Percentiles rank a stretch among this genome's conserved stretches.
Evolutionary conservation across 2,113 vertebrate species (phyloP).

Genomic region (Aleadryas rufinucha): DNA sequence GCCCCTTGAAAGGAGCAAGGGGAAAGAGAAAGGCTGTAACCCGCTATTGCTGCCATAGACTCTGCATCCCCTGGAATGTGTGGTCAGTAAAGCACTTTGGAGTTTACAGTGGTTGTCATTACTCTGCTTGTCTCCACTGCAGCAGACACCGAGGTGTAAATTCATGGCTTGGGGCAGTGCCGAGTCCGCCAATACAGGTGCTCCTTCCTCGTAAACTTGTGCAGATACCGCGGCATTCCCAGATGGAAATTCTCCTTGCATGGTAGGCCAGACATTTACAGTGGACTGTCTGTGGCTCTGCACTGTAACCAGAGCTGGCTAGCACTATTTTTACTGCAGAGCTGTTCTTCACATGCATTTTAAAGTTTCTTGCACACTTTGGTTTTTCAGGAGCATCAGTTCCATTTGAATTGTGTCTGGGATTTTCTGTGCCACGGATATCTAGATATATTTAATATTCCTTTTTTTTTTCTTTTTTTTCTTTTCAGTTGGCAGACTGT

Average conservation of each 20-base stretch:
- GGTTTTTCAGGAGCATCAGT: neutral
- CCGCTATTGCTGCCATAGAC: neutral
- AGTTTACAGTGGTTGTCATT: neutral
- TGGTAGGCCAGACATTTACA: neutral
- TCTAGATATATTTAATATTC: neutral
- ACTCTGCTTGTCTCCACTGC: neutral
- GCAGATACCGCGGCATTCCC: neutral
- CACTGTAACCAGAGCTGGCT: neutral
- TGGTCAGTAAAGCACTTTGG: no score
- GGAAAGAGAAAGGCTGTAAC: neutral
- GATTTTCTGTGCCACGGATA: neutral
- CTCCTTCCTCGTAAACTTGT: neutral
- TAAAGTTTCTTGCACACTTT: neutral
- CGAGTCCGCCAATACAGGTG: neutral
- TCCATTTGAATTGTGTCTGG: neutral
- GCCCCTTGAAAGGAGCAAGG: neutral
- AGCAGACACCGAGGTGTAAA: neutral
- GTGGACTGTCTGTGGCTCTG: neutral
- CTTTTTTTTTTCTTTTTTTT: neutral
- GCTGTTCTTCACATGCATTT: neutral
- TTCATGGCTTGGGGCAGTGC: neutral
- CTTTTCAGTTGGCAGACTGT: neutral
- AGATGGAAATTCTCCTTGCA: constrained; percentile 2
- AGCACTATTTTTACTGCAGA: neutral
- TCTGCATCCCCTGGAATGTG: no score